Percentiles rank a stretch among this genome's conserved stretches.
phyloP scores from a whole-genome alignment of 2,888 invertebrate species.

The Drosophila setosimentum region DNA sequence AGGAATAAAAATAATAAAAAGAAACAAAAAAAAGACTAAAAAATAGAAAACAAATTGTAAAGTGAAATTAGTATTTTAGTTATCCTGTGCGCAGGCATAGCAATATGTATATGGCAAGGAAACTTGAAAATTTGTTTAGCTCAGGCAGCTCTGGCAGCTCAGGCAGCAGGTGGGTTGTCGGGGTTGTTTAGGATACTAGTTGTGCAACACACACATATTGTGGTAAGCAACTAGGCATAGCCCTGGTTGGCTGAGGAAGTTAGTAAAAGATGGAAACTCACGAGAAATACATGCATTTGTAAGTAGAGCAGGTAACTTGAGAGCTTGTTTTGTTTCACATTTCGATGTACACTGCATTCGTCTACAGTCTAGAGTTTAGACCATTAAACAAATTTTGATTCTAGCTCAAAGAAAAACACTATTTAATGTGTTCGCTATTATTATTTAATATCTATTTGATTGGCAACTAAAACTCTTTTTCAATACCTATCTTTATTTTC shows the following conservation, averaged over 20 bases:
- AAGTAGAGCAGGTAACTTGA: background rate
- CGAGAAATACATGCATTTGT: background rate
- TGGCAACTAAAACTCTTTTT: background rate
- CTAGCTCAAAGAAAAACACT: background rate
- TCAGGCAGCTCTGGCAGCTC: constrained; percentile 6
- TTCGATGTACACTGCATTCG: background rate
- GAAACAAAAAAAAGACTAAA: constrained; percentile 13
- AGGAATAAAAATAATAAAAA: background rate
- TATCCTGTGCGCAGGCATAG: constrained; percentile 71
- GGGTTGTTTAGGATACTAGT: constrained; percentile 11
- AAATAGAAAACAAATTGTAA: constrained; percentile 76
- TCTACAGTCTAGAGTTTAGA: background rate
- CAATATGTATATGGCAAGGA: constrained; percentile 26
- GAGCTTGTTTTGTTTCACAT: background rate
- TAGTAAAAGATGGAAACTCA: background rate
- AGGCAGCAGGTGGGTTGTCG: constrained; percentile 27
- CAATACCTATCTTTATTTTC: background rate
- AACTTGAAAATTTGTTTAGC: constrained; percentile 55
- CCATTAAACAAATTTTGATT: background rate
- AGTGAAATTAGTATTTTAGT: constrained; percentile 81
- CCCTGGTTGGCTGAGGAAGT: constrained; percentile 21
- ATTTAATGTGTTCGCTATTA: background rate
- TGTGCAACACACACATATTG: constrained; percentile 26
- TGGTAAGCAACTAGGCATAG: constrained; percentile 6
- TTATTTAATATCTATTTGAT: background rate